Evolutionary conservation across 2,797 vertebrate genomes (phyloP).

Genomic region (Hemibagrus guttatus): DNA sequence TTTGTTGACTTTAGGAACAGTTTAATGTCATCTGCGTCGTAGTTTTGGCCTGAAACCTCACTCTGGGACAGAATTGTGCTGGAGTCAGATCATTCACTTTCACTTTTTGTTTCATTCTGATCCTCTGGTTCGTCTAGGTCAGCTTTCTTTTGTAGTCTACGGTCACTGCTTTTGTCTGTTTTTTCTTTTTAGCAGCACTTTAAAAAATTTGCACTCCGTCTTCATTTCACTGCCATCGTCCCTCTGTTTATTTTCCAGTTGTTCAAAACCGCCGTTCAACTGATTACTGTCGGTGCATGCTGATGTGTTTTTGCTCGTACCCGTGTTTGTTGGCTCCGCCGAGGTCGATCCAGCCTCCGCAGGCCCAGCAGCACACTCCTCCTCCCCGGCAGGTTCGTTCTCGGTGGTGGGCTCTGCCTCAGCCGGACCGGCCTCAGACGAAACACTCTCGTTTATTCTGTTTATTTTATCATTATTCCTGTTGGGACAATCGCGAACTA

Average conservation of each 20-base stretch:
- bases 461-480: too few species aligned
- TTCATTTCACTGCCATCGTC: background rate
- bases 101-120: background rate
- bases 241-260: too few species aligned
- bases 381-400: too few species aligned
- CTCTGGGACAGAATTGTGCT: background rate
- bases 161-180: background rate
- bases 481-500: background rate
- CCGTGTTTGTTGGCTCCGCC: too few species aligned
- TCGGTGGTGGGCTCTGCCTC: too few species aligned
- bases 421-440: too few species aligned
- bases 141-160: background rate
- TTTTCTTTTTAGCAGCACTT: background rate
- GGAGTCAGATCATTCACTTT: background rate
- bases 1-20: background rate
- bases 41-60: background rate
- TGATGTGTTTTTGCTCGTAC: too few species aligned
- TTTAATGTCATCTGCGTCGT: background rate
- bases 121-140: background rate
- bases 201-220: background rate
- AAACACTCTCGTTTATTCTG: too few species aligned
- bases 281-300: background rate
- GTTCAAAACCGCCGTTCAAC: too few species aligned
- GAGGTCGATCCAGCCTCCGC: too few species aligned
- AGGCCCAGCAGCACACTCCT: too few species aligned